A percentile compares a stretch with the other conserved stretches of the same genome.
phyloP scores from a whole-genome alignment of 1,140 invertebrate genomes.

The Drosophila pectinifera region DNA sequence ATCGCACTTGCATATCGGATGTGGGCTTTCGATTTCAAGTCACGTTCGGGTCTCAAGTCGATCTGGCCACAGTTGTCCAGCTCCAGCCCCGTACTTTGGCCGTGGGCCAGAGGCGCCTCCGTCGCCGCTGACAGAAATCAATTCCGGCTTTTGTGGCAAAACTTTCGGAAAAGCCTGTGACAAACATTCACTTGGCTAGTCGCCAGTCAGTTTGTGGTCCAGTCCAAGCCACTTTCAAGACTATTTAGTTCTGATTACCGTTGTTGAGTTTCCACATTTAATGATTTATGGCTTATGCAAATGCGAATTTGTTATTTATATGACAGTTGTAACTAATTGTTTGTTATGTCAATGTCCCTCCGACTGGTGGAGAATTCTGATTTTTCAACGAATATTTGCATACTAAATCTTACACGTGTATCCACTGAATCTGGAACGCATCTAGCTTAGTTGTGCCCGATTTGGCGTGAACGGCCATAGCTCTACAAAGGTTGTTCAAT shows the following conservation, averaged over 20 bases:
- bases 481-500: no score
- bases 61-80: slow-evolving; percentile 42
- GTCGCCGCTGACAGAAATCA: slow-evolving; percentile 12
- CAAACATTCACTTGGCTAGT: slow-evolving; percentile 22
- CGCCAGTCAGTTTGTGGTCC: slow-evolving; percentile 14
- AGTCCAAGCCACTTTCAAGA: slow-evolving; percentile 13
- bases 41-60: slow-evolving; percentile 62
- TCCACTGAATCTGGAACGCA: not conserved
- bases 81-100: slow-evolving; percentile 20
- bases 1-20: slow-evolving; percentile 49
- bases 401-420: slow-evolving; percentile 29
- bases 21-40: slow-evolving; percentile 74
- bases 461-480: no score
- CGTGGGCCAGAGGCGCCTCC: slow-evolving; percentile 43
- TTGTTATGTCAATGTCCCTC: slow-evolving; percentile 8
- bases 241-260: slow-evolving; percentile 1
- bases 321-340: slow-evolving; percentile 61
- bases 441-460: not conserved
- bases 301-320: slow-evolving; percentile 52
- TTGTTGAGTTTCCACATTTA: slow-evolving; percentile 6
- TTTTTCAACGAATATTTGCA: slow-evolving; percentile 22
- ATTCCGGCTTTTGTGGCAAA: slow-evolving; percentile 34
- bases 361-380: slow-evolving; percentile 12
- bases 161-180: slow-evolving; percentile 44
- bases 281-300: slow-evolving; percentile 63